A percentile compares a stretch with the other conserved stretches of the same genome.
These are phyloP conservation scores for Tenthredo notha DNA, from an alignment of 2,888 invertebrate genomes.

Conservation along the genomic window DNA sequence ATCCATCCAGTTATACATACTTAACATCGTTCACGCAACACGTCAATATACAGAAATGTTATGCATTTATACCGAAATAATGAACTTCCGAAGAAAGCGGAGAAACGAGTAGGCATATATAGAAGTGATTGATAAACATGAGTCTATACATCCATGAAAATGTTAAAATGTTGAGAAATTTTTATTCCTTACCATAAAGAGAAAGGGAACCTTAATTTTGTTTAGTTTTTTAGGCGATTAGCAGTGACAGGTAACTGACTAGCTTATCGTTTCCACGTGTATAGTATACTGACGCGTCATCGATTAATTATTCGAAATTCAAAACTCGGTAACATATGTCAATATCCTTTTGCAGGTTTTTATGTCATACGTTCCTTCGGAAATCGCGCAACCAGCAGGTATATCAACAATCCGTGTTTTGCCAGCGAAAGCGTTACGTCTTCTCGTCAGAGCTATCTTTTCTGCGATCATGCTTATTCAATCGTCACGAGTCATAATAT, in stretches of 20 bases:
- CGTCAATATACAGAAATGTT: neutral
- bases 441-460: constrained; percentile 15
- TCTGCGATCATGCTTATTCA: neutral
- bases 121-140: neutral
- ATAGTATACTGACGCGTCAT: neutral
- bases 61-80: neutral
- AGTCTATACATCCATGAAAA: neutral
- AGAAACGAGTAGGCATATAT: neutral
- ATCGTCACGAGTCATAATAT: neutral
- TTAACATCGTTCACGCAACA: constrained; percentile 5
- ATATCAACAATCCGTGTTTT: constrained; percentile 24
- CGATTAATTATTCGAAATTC: constrained; percentile 4
- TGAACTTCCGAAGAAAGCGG: constrained; percentile 39
- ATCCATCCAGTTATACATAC: neutral
- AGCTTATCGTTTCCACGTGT: neutral
- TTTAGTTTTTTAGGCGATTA: neutral
- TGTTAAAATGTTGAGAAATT: neutral
- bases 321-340: constrained; percentile 2
- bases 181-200: neutral
- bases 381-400: constrained; percentile 3
- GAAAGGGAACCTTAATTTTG: neutral
- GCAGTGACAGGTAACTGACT: neutral
- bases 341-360: neutral
- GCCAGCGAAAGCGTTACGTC: constrained; percentile 28
- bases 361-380: constrained; percentile 14